These are phyloP conservation scores for Myrmecobius fasciatus DNA, from an alignment of 2,113 vertebrate species.

Conservation along the genomic window DNA sequence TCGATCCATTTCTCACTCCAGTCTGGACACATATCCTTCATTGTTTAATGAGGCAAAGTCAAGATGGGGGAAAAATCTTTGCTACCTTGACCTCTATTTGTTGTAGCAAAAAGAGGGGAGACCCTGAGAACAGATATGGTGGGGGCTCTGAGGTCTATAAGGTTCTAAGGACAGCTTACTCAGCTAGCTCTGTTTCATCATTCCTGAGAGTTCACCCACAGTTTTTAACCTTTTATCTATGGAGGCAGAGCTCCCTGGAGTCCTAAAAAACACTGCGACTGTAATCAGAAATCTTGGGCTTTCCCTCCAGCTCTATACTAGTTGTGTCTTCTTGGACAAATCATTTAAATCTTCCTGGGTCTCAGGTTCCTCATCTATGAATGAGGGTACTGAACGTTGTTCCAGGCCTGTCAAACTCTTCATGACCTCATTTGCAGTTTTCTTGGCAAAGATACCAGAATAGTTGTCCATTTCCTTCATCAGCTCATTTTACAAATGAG, in stretches of 20 bases:
- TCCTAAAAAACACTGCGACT: not conserved
- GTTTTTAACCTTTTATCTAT: conserved; percentile 4
- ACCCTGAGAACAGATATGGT: not conserved
- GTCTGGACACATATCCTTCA: not conserved
- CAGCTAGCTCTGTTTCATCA: not conserved
- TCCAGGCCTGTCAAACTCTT: not conserved
- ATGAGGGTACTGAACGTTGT: not conserved
- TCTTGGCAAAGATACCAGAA: too few relatives aligned
- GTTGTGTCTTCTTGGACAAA: not conserved
- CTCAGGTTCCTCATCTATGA: conserved; percentile 13
- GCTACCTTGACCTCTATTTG: not conserved
- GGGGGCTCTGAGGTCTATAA: not conserved
- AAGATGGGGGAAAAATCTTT: not conserved
- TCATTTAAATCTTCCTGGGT: not conserved
- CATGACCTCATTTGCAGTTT: too few relatives aligned
- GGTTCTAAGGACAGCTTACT: not conserved
- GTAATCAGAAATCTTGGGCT: not conserved
- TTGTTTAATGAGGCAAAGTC: not conserved
- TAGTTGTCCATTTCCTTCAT: too few relatives aligned
- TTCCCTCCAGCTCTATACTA: not conserved
- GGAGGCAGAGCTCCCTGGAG: not conserved
- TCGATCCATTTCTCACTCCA: not conserved
- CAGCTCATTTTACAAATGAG: too few relatives aligned
- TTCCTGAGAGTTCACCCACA: conserved; percentile 11
- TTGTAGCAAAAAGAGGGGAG: not conserved